Base-by-base conservation (phyloP, 2,888 invertebrate species). In the Torymus aiolomorphi region DNA sequence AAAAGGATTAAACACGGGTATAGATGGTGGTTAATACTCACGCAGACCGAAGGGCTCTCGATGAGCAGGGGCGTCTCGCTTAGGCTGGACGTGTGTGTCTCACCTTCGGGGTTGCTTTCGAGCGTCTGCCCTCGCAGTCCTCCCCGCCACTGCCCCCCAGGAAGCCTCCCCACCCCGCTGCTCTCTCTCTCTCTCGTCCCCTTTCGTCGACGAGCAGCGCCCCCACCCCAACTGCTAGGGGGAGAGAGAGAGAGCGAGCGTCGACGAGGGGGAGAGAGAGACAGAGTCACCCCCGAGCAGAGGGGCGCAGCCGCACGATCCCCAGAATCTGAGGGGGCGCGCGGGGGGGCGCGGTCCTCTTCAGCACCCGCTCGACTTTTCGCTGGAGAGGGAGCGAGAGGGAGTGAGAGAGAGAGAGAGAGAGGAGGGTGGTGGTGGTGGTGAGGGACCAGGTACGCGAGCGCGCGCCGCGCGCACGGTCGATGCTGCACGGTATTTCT, bases 401-500 rank as follows among this genome's bases (percentile, higher is more conserved):
- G 16, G 49, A 14, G 62, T 18, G 49, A 20, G 54, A 74, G 70
- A 61, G 76, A 54, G 77, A 78, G 65, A 65, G 20, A 76, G 2
- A 20, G 72, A 81, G 78, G 70, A n/a, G 76, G 82, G 84, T 82
- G 80, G 42, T 42, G 42, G 42, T 42, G 8, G 42, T 42, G 42
- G 42, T 42, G 42, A 82, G 79, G 70, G 78, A 82, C 84, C 83
- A 83, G 84, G 83, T 80, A 83, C 80, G 80, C 69, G 31, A 31
- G 5, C 42, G 42, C 42, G 42, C 42, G 0, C 76, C 69, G 66
- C 69, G 59, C 18, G 16, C 78, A 83, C 88, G 90, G 90, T 90
- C 90, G 90, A 89, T 90, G 89, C 86, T 90, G 89, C 90, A 85
- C 88, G 88, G 89, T 89, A 90, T 89, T 89, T 89, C 88, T 89